Evolutionary conservation across 2,113 vertebrate genomes (phyloP).

Genomic region (Gallinago paraguaiae): DNA sequence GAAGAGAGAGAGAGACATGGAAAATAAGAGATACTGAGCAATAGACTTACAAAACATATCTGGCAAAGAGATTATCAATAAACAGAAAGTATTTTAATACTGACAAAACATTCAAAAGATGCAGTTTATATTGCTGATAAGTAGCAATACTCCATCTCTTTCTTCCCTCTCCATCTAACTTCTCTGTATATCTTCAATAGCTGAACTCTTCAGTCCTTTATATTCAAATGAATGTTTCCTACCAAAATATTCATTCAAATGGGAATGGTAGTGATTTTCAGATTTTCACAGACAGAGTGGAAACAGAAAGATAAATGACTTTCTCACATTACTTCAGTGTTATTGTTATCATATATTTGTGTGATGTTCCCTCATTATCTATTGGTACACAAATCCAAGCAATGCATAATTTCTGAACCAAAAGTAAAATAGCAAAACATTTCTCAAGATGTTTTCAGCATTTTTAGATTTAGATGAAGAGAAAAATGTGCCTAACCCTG

Average conservation of each 20-base stretch:
- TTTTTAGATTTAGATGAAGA: slow-evolving; percentile 68
- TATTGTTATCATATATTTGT: slow-evolving; percentile 70
- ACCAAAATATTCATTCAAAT: slow-evolving; percentile 78
- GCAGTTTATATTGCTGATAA: slow-evolving; percentile 65
- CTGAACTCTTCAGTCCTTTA: slow-evolving; percentile 38
- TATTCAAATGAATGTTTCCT: slow-evolving; percentile 75
- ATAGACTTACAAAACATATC: slow-evolving; percentile 26
- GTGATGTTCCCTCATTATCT: slow-evolving; percentile 75
- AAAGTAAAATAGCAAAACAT: slow-evolving; percentile 73
- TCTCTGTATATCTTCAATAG: slow-evolving; percentile 16
- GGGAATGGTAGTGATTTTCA: slow-evolving; percentile 74
- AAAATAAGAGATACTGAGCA: slow-evolving; percentile 29
- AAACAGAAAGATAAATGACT: slow-evolving; percentile 75
- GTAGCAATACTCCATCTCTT: slow-evolving; percentile 51
- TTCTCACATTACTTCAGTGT: slow-evolving; percentile 68
- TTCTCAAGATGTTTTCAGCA: slow-evolving; percentile 69
- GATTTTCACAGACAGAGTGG: slow-evolving; percentile 66
- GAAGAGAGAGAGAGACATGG: neutral
- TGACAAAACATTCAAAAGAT: slow-evolving; percentile 55
- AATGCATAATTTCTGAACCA: slow-evolving; percentile 70
- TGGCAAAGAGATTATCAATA: slow-evolving; percentile 55
- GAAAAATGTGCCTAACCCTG: slow-evolving; percentile 30
- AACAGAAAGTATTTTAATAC: slow-evolving; percentile 53
- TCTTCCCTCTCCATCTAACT: slow-evolving; percentile 54
- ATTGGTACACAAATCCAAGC: slow-evolving; percentile 62